A percentile compares a stretch with the other conserved stretches of the same genome.
These are phyloP conservation scores for Drosophila quinaria DNA, from an alignment of 2,888 invertebrate species.

Conservation along the genomic window DNA sequence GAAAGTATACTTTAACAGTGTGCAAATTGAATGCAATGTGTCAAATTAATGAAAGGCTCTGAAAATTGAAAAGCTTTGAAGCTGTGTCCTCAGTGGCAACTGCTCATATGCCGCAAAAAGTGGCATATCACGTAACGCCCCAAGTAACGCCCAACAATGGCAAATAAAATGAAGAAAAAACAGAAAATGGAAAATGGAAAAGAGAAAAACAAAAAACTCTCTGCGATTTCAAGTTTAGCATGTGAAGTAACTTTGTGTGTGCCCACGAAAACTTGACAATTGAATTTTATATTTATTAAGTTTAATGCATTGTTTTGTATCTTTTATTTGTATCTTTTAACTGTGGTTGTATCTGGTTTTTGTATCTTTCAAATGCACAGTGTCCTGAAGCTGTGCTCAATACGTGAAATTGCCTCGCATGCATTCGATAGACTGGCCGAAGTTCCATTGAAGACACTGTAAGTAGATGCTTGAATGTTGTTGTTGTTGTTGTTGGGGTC, in stretches of 20 bases:
- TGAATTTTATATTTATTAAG: slow-evolving; percentile 60
- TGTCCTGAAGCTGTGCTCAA: slow-evolving; percentile 86
- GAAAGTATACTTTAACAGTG: background rate
- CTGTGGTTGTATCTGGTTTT: slow-evolving; percentile 1
- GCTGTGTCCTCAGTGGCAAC: background rate
- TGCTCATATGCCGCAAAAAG: slow-evolving; percentile 1
- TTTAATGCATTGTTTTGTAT: slow-evolving; percentile 36
- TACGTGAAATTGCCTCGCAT: slow-evolving; percentile 81
- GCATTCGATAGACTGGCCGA: slow-evolving; percentile 84
- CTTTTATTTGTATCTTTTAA: background rate
- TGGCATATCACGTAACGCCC: background rate
- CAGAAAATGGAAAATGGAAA: background rate
- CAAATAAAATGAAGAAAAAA: background rate
- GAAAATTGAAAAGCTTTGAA: slow-evolving; percentile 42
- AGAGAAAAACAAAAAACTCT: background rate
- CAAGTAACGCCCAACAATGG: slow-evolving; percentile 16
- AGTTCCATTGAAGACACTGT: slow-evolving; percentile 82
- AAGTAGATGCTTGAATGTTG: slow-evolving; percentile 49
- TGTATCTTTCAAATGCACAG: slow-evolving; percentile 64
- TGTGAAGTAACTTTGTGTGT: slow-evolving; percentile 18
- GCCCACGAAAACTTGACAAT: slow-evolving; percentile 54
- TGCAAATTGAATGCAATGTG: background rate
- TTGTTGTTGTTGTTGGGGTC: background rate
- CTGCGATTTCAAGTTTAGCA: slow-evolving; percentile 26
- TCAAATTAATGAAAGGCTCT: background rate